Base-by-base conservation (phyloP, 1,140 invertebrate genomes). In the Drosophila melanogaster region DNA sequence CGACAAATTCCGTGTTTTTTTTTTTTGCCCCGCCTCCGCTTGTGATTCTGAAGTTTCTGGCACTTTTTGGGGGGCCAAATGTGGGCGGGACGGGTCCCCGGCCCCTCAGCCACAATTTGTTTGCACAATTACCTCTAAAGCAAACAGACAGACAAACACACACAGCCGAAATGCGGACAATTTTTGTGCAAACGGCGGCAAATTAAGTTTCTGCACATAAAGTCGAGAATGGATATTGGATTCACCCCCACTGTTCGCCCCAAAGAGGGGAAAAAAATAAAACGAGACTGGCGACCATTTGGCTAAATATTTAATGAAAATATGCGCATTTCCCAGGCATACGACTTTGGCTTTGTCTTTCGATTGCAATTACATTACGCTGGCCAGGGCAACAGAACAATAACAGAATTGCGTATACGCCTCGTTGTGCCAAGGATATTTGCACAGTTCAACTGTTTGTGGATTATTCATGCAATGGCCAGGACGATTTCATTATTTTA, bases 281-380 rank as follows among this genome's bases (percentile, higher is more conserved):
- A 72, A 56, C 41, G 24, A 65, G 66, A 51, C 57, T 72, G 77
- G 61, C 67, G 69, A 69, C 77, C 79, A 87, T 87, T 86, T 87
- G 66, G 75, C 66, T 86, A 83, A 87, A 86, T 86, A 86, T 87
- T 86, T 86, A 83, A 86, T 86, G 84, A 87, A 86, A 87, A 83
- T 87, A 87, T 86, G 83, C 78, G 81, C 76, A 60, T 67, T 72
- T 60, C 40, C 50, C 47, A 60, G 40, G 61, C 60, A 55, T 41
- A 38, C 44, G 60, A 40, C 57, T 72, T 67, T 58, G 57, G 33
- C 62, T 69, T 75, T 62, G 65, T 41, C 65, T 81, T 43, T 71
- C 62, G 67, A 87, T 86, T 83, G 83, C 83, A 86, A 86, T 86
- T 86, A 86, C 83, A 89, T 86, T 86, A 86, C 60, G 59, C 60